Percentiles rank a stretch among this genome's conserved stretches.
phyloP scores from a whole-genome alignment of 2,113 vertebrate species.

The Sphaerodactylus townsendi region DNA sequence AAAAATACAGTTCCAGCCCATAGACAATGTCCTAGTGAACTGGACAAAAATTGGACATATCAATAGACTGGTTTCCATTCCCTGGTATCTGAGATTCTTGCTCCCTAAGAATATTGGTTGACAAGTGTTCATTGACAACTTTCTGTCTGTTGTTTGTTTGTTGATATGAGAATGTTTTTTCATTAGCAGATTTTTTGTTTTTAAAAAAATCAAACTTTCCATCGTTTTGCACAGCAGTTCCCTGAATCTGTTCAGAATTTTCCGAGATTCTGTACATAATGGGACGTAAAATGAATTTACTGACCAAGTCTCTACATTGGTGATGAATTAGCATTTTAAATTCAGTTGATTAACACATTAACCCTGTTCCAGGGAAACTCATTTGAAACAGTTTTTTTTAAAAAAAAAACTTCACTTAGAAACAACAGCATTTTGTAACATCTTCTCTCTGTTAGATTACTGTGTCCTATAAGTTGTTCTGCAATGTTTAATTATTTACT shows the following conservation, averaged over 20 bases:
- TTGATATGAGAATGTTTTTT: too few relatives aligned
- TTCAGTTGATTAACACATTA: slow-evolving; percentile 69
- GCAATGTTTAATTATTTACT: slow-evolving; percentile 74
- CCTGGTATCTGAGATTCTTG: background rate
- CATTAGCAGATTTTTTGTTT: too few relatives aligned
- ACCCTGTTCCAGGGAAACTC: slow-evolving; percentile 68
- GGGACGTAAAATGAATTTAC: slow-evolving; percentile 69
- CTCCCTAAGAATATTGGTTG: slow-evolving; percentile 1
- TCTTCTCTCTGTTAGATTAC: slow-evolving; percentile 67
- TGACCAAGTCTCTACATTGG: slow-evolving; percentile 58
- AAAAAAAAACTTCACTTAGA: slow-evolving; percentile 34
- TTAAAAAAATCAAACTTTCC: background rate
- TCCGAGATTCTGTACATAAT: slow-evolving; percentile 67
- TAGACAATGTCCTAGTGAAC: too few relatives aligned
- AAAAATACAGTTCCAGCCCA: too few relatives aligned
- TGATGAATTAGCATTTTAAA: slow-evolving; percentile 74
- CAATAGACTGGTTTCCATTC: background rate
- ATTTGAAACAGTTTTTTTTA: slow-evolving; percentile 60
- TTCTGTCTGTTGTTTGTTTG: too few relatives aligned
- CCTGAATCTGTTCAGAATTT: background rate
- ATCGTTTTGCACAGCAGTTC: background rate
- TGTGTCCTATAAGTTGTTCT: slow-evolving; percentile 68
- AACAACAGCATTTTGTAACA: slow-evolving; percentile 48
- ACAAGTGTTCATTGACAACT: background rate
- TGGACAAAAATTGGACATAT: background rate